Base-by-base conservation (phyloP, 2,797 vertebrate species). In the Chloroceryle amazona region DNA sequence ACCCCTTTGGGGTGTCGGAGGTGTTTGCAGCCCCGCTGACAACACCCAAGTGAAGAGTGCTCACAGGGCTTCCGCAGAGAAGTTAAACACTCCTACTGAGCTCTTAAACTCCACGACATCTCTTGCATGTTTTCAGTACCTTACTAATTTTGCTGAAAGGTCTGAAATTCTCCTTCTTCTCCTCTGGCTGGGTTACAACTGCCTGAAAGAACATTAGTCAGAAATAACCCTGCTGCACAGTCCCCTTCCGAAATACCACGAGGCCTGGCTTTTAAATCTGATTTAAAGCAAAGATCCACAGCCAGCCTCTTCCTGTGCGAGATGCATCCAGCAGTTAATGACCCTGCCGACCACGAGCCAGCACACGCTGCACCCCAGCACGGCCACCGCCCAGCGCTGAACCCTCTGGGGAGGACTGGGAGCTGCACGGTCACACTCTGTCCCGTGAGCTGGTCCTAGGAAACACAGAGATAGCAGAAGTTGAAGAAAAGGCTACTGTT, bases 401-500 rank as follows among this genome's bases (percentile, higher is more conserved):
- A 33, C 31, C 21, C 31, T 13, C 52, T 4, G 57, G 19, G 31
- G 71, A 28, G 67, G 14, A 26, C 2, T 3, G 58, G 35, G 51
- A 78, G 70, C 65, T 55, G 89, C 31, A 6, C 3, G 5, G 82
- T 25, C 93, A 70, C n/a, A 13, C 65, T 46, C 39, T 0, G 0
- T 33, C 54, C 75, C n/a, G 19, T 5, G 55, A 76, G 73, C 61
- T 1, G 10, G 46, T 61, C 84, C 28, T 21, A 55, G 74, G 63
- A 87, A 68, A 93, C 6, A n/a, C 51, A 81, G 86, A 52, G 29
- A 86, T 84, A 81, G 82, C 62, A 39, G 0, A 62, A 84, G 54
- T 15, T 42, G 33, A 67, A 93, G 84, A 78, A 89, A 92, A 86
- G 68, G 80, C 85, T 62, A 9, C 86, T 94, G 68, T 65, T 92